phyloP scores from a whole-genome alignment of 2,888 invertebrate species.

The Sarcophaga caerulescens region DNA sequence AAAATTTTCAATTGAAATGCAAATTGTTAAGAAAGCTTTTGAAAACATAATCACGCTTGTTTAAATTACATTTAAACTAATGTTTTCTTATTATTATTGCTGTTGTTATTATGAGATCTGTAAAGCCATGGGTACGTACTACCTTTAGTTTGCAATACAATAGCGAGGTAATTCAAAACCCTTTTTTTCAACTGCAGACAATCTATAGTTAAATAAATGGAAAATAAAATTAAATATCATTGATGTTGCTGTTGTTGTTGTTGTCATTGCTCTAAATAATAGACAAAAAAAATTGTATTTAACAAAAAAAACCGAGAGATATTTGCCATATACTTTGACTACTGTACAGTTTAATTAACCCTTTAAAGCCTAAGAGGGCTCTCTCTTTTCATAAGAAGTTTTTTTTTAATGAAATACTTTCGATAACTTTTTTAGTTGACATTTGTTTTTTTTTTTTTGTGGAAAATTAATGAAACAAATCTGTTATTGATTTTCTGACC shows the following conservation, averaged over 20 bases:
- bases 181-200: slow-evolving; percentile 8
- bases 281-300: slow-evolving; percentile 34
- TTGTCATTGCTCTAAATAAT: slow-evolving; percentile 38
- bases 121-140: slow-evolving; percentile 12
- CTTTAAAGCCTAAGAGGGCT: slow-evolving; percentile 3
- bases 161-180: slow-evolving; percentile 62
- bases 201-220: slow-evolving; percentile 32
- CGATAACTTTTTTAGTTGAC: too few relatives aligned
- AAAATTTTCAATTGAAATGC: slow-evolving; percentile 68
- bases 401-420: too few relatives aligned
- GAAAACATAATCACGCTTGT: slow-evolving; percentile 69
- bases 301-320: slow-evolving; percentile 25
- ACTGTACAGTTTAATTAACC: slow-evolving; percentile 36
- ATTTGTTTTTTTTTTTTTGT: too few relatives aligned
- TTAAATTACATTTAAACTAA: slow-evolving; percentile 67
- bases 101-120: slow-evolving; percentile 32
- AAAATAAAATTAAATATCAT: slow-evolving; percentile 40
- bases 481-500: too few relatives aligned
- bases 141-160: slow-evolving; percentile 56
- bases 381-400: too few relatives aligned
- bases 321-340: slow-evolving; percentile 32
- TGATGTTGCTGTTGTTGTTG: slow-evolving; percentile 14
- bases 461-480: too few relatives aligned
- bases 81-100: slow-evolving; percentile 41
- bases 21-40: slow-evolving; percentile 69